phyloP scores from a whole-genome alignment of 2,797 vertebrate species.

The Cossypha dichroa region DNA sequence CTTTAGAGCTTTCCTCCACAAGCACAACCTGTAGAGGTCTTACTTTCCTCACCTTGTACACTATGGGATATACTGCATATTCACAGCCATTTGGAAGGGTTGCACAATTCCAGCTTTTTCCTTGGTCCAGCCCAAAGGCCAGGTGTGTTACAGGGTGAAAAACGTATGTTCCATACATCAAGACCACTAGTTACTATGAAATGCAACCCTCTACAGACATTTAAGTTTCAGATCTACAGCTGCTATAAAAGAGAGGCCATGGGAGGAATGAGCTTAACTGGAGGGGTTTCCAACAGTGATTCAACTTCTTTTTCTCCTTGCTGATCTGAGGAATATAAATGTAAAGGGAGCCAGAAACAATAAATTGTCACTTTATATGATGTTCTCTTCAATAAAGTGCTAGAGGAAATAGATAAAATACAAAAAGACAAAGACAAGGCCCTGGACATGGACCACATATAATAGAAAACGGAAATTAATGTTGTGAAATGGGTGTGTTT shows the following conservation, averaged over 20 bases:
- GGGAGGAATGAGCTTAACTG: background rate
- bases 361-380: background rate
- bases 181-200: background rate
- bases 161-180: background rate
- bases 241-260: background rate
- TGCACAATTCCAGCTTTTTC: background rate
- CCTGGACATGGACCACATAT: background rate
- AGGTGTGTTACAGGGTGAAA: background rate
- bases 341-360: background rate
- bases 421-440: background rate
- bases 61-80: background rate
- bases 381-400: background rate
- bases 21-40: background rate
- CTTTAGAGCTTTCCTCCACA: background rate
- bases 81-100: accelerated
- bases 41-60: background rate
- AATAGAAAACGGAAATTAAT: background rate
- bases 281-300: background rate
- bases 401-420: background rate
- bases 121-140: background rate
- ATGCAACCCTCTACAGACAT: background rate
- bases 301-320: background rate
- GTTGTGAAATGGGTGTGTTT: background rate
- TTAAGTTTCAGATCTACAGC: background rate
- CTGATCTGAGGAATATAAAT: background rate